phyloP scores from a whole-genome alignment of 2,797 vertebrate species.

The Melanotaenia nigrans region DNA sequence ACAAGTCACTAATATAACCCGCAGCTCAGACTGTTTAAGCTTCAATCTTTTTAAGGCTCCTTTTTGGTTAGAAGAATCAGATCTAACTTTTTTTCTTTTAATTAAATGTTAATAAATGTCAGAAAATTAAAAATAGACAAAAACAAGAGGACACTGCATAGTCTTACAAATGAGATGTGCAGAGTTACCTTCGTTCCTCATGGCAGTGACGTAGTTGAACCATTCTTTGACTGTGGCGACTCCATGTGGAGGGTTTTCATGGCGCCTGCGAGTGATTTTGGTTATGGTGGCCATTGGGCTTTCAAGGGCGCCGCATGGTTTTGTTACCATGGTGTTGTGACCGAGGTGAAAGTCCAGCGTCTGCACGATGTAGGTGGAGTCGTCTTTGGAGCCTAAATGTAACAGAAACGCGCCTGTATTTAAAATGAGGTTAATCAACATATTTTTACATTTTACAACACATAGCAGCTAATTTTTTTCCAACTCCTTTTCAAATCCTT shows the following conservation, averaged over 20 bases:
- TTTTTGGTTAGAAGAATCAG: no score
- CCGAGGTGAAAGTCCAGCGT: slow-evolving; percentile 97
- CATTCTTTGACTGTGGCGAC: slow-evolving; percentile 98
- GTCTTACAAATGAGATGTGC: no score
- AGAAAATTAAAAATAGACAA: no score
- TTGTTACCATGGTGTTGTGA: slow-evolving; percentile 99
- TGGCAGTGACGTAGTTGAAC: slow-evolving; percentile 98
- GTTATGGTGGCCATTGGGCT: slow-evolving; percentile 99
- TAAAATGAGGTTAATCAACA: neutral
- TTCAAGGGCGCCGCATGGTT: slow-evolving; percentile 95
- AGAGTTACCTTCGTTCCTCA: slow-evolving; percentile 92
- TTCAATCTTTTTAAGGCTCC: no score
- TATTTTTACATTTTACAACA: neutral
- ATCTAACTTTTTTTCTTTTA: no score
- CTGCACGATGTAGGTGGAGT: slow-evolving; percentile 97
- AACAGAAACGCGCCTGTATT: slow-evolving; percentile 3
- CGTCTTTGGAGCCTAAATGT: slow-evolving; percentile 89
- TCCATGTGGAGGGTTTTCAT: slow-evolving; percentile 97
- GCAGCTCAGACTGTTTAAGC: no score
- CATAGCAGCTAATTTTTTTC: neutral
- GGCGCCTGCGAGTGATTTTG: slow-evolving; percentile 95
- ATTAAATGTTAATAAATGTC: no score
- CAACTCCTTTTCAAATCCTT: neutral
- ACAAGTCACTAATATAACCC: no score
- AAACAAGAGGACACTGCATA: no score